Base-by-base conservation (phyloP, 1,140 invertebrate species). In the Diachasma alloeum region DNA sequence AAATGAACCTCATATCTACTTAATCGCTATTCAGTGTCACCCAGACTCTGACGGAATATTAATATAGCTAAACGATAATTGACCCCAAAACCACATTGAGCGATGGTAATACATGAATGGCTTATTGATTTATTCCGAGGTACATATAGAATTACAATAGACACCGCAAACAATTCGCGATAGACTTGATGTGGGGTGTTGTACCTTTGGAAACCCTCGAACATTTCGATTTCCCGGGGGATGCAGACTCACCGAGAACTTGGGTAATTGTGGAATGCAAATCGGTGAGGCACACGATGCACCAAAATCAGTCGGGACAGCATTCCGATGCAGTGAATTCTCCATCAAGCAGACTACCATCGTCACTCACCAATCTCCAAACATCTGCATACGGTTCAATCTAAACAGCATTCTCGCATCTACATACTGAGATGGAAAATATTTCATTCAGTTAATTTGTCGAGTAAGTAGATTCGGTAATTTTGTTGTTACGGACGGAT, bases 191-290 rank as follows among this genome's bases (percentile, higher is more conserved):
- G 59, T 1, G 24, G 4, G 59, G 19, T 26, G 15, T 24, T 63
- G 11, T 44, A 15, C 36, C 19, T 22, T 44, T 42, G 56, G 10
- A 76, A 67, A 22, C 37, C 53, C 75, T 66, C 59, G 36, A 44
- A 76, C 67, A 75, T 75, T 26, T 44, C 22, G 70, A 67, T 72
- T 72, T 67, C 69, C 69, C 74, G 22, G 3, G 74, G 73, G 72
- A 24, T 39, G 36, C 48, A 71, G 53, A 78, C 69, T 78, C 68
- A 42, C 22, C 39, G 10, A 68, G 68, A 75, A 71, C 77, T 74
- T 71, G 72, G 31, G 68, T 56, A 74, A 78, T 78, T 67, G 56
- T 69, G 77, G 72, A 78, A 78, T 78, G 77, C 77, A 63, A 78
- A 78, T 78, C 72, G 74, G 36, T 66, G 77, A 78, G 72, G 67